Conservation (phyloP, 1,140 invertebrate genomes). For the Epicauta chinensis region DNA sequence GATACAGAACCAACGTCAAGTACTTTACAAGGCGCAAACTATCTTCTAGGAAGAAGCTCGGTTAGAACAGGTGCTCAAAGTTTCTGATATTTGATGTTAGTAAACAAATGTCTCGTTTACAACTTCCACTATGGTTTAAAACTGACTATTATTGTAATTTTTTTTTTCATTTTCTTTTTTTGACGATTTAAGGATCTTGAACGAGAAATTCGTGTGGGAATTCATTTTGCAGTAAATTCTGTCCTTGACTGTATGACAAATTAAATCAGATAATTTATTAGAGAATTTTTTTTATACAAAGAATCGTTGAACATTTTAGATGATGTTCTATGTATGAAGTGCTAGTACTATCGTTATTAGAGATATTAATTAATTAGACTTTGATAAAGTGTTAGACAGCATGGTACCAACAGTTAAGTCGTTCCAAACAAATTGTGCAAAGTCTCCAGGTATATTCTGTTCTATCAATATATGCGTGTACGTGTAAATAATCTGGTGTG, state of each 20-base stretch:
- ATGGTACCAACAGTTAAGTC: constrained; percentile 11
- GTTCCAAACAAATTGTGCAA: constrained; percentile 12
- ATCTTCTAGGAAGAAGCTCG: constrained; percentile 13
- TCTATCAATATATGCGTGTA: not conserved
- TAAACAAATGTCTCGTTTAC: constrained; percentile 13
- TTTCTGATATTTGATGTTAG: constrained; percentile 16
- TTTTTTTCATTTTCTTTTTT: no score
- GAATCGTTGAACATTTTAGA: no score
- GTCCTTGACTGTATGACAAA: constrained; percentile 8
- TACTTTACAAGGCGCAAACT: constrained; percentile 10
- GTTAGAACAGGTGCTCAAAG: constrained; percentile 16
- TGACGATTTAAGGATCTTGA: constrained; percentile 7
- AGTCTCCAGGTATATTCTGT: constrained; percentile 7
- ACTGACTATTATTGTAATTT: constrained; percentile 6
- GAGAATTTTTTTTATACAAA: no score
- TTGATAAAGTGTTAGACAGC: constrained; percentile 13
- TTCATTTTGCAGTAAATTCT: constrained; percentile 1
- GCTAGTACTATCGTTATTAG: constrained; percentile 8
- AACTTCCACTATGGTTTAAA: constrained; percentile 6
- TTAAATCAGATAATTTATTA: no score
- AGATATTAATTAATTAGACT: constrained; percentile 17
- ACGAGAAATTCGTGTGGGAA: constrained; percentile 13
- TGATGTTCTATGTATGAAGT: no score
- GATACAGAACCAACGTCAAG: constrained; percentile 10
- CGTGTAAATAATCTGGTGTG: constrained; percentile 25